Evolutionary conservation across 2,113 vertebrate genomes (phyloP).

Genomic region (Poeciliopsis prolifica): DNA sequence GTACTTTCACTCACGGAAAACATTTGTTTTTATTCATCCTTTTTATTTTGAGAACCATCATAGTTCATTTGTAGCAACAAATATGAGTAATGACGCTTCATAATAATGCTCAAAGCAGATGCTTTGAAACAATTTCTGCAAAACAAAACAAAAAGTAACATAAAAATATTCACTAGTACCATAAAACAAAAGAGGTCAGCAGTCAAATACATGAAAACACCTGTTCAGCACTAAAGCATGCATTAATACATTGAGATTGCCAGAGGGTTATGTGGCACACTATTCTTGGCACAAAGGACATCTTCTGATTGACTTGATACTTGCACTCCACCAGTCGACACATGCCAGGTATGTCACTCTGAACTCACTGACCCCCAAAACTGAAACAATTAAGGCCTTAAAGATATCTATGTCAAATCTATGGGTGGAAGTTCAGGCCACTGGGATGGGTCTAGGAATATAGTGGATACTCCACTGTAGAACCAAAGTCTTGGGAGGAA

Average conservation of each 20-base stretch:
- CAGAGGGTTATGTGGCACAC: slow-evolving; percentile 48
- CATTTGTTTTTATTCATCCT: not conserved
- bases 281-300: slow-evolving; percentile 51
- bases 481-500: slow-evolving; percentile 92
- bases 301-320: slow-evolving; percentile 25
- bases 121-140: slow-evolving; percentile 15
- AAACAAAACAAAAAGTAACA: not conserved
- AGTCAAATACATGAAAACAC: slow-evolving; percentile 47
- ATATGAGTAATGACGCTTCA: not conserved
- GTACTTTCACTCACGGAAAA: not conserved
- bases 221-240: slow-evolving; percentile 11
- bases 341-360: slow-evolving; percentile 7
- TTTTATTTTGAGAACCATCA: slow-evolving; percentile 9
- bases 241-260: slow-evolving; percentile 24
- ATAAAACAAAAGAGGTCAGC: slow-evolving; percentile 14
- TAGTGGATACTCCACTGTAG: slow-evolving; percentile 88
- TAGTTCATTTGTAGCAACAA: not conserved
- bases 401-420: slow-evolving; percentile 43
- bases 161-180: slow-evolving; percentile 1
- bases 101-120: slow-evolving; percentile 5
- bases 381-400: not conserved
- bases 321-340: slow-evolving; percentile 5
- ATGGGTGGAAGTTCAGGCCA: slow-evolving; percentile 84
- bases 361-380: slow-evolving; percentile 9
- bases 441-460: slow-evolving; percentile 89